Evolutionary conservation across 2,113 vertebrate species (phyloP).

Genomic region (Eubucco bourcierii): DNA sequence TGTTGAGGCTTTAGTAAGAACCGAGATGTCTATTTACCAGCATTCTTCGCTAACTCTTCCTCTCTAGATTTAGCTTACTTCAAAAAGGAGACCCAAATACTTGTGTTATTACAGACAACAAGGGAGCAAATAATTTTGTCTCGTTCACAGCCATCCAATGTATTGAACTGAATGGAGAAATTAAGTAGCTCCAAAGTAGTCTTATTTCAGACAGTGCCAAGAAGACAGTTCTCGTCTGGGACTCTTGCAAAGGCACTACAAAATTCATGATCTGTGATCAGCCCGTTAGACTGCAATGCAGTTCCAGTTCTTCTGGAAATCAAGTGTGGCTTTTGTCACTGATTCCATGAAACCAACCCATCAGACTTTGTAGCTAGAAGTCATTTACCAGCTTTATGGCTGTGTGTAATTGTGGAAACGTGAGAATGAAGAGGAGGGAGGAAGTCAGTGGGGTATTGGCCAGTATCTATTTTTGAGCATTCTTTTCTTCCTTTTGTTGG

Average conservation of each 20-base stretch:
- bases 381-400: not conserved
- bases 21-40: not conserved
- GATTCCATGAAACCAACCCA: not conserved
- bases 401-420: not conserved
- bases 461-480: not conserved
- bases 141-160: not conserved
- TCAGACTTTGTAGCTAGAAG: not conserved
- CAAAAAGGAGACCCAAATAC: not conserved
- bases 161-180: not conserved
- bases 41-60: not conserved
- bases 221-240: not conserved
- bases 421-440: not conserved
- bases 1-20: conserved; percentile 9
- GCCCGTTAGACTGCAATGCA: not conserved
- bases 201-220: not conserved
- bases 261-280: not conserved
- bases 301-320: not conserved
- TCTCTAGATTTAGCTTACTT: not conserved
- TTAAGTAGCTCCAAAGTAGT: not conserved
- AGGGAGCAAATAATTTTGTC: not conserved
- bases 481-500: not conserved
- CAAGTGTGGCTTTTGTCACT: not conserved
- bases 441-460: rapidly evolving
- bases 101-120: not conserved
- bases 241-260: not conserved